Conservation (phyloP, 2,113 vertebrate species). For the Brachionichthys hirsutus region DNA sequence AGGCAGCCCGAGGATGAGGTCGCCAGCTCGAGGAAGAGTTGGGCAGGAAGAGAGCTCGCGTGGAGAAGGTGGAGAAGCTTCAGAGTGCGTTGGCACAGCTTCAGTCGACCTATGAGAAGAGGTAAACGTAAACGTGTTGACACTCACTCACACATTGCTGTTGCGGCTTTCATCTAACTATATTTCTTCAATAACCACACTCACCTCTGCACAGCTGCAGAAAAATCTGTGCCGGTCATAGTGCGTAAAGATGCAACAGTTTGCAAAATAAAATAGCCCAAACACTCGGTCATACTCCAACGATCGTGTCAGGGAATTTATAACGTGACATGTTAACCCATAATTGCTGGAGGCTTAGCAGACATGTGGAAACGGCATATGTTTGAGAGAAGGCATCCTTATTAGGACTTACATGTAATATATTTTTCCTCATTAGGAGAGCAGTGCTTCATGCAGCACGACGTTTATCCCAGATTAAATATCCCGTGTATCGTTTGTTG, state of each 20-base stretch:
- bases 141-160: neutral
- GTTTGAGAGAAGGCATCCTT: neutral
- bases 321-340: neutral
- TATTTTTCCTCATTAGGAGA: conserved; percentile 5
- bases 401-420: neutral
- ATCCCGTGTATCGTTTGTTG: neutral
- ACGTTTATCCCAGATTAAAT: conserved; percentile 1
- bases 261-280: neutral
- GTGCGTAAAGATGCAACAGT: conserved; percentile 5
- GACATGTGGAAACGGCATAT: neutral
- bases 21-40: conserved; percentile 91
- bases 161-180: neutral
- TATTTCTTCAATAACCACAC: neutral
- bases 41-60: conserved; percentile 90
- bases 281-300: neutral
- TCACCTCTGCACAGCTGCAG: conserved; percentile 9
- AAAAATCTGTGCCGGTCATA: conserved; percentile 4
- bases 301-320: neutral
- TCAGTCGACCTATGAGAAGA: conserved; percentile 95
- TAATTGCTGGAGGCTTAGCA: neutral
- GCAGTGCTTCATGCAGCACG: neutral
- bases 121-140: conserved; percentile 72
- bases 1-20: conserved; percentile 83
- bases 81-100: conserved; percentile 94
- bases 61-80: conserved; percentile 95